Evolutionary conservation across 2,113 vertebrate species (phyloP), one percentile per base, ranked within the genome.

Genomic region (Etheostoma spectabile): DNA sequence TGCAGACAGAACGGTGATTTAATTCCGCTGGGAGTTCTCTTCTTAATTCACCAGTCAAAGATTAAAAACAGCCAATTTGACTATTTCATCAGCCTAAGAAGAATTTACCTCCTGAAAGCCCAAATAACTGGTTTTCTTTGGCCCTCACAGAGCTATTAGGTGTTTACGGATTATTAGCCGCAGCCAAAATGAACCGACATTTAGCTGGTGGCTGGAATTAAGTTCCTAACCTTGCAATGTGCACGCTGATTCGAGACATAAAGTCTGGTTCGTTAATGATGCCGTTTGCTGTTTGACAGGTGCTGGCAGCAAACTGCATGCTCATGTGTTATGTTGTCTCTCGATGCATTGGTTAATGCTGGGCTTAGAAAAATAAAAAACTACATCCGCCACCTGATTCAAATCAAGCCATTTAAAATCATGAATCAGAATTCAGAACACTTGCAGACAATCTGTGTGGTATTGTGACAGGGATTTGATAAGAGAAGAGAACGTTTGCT

Each of bases 221-320:
- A 30, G 33, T 33, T 79, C 45, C 33, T 1, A 27, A 16, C 3
- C 38, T 67, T 82, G 59, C 46, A 53, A 46, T 35, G 24, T 42
- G 57, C 27, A 46, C 21, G 18, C 19, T 53, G 57, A 78, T 49
- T 69, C 38, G 59, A 35, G 74, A 74, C 22, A 62, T 42, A 51
- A 60, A 79, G 10, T 48, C 52, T 49, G 56, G 1, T 80, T 80
- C 90, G 65, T 74, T 78, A 86, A 84, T 69, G 61, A 69, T 33
- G 74, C 21, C 19, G 38, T 46, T 84, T 51, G 13, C 45, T 3
- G 57, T 33, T 33, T 87, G 84, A 75, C 80, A 61, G 52, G 48
- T 82, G 6, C 61, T 70, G 74, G 46, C 79, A 65, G 70, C 51
- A 27, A 69, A 83, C 22, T 7, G 3, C 56, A 66, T 3, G 27